Conservation (phyloP, 1,140 invertebrate genomes). For the Drosophila elegans region DNA sequence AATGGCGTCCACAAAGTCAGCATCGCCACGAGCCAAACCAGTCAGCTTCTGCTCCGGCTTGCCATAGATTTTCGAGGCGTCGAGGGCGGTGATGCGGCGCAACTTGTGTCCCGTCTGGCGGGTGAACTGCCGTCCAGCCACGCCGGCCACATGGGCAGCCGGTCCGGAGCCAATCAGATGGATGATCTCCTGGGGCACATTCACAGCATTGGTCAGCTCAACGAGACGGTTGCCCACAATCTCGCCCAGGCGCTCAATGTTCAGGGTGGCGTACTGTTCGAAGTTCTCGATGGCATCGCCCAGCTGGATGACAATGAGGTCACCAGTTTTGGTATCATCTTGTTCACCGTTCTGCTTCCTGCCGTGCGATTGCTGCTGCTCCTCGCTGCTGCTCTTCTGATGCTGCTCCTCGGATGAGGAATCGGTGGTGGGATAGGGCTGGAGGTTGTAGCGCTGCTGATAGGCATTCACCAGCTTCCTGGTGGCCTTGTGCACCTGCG, state of each 20-base stretch:
- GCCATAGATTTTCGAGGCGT: conserved; percentile 90
- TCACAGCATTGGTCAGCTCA: conserved; percentile 63
- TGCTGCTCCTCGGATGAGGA: conserved; percentile 39
- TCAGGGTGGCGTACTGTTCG: conserved; percentile 62
- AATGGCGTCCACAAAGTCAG: conserved; percentile 89
- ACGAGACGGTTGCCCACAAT: conserved; percentile 59
- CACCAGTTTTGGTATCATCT: conserved; percentile 55
- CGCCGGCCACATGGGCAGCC: conserved; percentile 86
- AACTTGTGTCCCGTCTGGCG: conserved; percentile 84
- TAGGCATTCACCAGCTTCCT: conserved; percentile 75
- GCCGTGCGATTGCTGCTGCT: conserved; percentile 48
- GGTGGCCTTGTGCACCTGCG: conserved; percentile 65
- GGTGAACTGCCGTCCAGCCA: conserved; percentile 87
- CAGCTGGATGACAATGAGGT: conserved; percentile 65
- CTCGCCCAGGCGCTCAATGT: conserved; percentile 70
- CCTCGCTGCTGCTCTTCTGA: conserved; percentile 42
- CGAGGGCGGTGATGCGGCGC: conserved; percentile 88
- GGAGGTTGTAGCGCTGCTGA: conserved; percentile 71
- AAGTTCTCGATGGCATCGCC: conserved; percentile 61
- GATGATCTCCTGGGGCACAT: conserved; percentile 73
- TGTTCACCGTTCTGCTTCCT: conserved; percentile 49
- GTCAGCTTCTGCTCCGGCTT: conserved; percentile 85
- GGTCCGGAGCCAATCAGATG: conserved; percentile 72
- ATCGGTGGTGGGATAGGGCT: conserved; percentile 50
- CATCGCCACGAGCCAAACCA: conserved; percentile 86